These are phyloP conservation scores for Anticlea derivata DNA, from an alignment of 2,888 invertebrate species.

Conservation along the genomic window DNA sequence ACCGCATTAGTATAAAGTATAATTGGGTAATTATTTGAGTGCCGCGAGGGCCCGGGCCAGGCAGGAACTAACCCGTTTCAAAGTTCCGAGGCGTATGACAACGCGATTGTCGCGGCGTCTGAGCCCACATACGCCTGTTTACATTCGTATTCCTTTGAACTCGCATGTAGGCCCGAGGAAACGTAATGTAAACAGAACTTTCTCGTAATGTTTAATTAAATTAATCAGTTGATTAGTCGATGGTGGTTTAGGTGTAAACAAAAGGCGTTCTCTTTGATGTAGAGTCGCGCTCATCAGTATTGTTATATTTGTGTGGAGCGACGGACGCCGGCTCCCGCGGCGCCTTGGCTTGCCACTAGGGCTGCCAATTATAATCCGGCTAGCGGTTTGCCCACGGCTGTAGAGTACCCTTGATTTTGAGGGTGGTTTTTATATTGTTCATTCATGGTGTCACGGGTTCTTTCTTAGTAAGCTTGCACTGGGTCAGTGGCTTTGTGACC, in stretches of 20 bases:
- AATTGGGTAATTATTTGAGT: too few relatives aligned
- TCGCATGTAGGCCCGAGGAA: slow-evolving; percentile 82
- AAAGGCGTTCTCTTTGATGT: slow-evolving; percentile 73
- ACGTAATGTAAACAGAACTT: slow-evolving; percentile 82
- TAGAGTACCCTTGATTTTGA: too few relatives aligned
- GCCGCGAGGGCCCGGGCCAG: too few relatives aligned
- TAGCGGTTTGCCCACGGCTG: too few relatives aligned
- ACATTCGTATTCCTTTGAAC: slow-evolving; percentile 81
- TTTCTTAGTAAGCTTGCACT: too few relatives aligned
- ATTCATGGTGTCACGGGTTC: too few relatives aligned
- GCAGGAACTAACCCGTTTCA: too few relatives aligned
- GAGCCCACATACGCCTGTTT: slow-evolving; percentile 70
- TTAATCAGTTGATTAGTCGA: slow-evolving; percentile 84
- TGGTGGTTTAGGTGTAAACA: slow-evolving; percentile 79
- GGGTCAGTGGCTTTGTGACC: too few relatives aligned
- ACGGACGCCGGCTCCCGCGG: slow-evolving; percentile 35
- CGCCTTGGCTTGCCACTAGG: slow-evolving; percentile 41
- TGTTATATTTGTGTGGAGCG: slow-evolving; percentile 56
- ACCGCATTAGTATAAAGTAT: too few relatives aligned
- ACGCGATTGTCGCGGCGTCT: slow-evolving; percentile 39
- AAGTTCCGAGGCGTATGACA: too few relatives aligned
- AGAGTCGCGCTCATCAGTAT: slow-evolving; percentile 60
- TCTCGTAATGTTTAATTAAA: slow-evolving; percentile 84
- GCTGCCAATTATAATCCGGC: slow-evolving; percentile 34
- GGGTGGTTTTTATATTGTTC: too few relatives aligned